These are phyloP conservation scores for Syngnathus typhle DNA, from an alignment of 2,113 vertebrate species.

Conservation along the genomic window DNA sequence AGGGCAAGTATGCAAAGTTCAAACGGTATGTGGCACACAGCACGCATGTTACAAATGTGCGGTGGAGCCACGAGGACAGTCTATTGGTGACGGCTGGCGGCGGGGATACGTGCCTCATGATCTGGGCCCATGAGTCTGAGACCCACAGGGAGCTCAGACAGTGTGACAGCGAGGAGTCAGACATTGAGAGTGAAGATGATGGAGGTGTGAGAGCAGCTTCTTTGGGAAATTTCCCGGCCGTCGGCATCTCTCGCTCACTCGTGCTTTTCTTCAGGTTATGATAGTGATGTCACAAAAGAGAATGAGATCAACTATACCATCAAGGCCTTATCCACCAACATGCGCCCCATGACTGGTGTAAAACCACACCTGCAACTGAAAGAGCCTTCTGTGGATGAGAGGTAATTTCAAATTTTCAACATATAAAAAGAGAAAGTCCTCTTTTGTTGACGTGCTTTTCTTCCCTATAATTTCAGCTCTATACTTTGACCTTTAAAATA, in stretches of 20 bases:
- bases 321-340: conserved; percentile 95
- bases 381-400: conserved; percentile 90
- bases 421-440: conserved; percentile 6
- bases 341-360: conserved; percentile 89
- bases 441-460: conserved; percentile 35
- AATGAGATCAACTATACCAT: conserved; percentile 95
- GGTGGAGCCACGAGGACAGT: conserved; percentile 89
- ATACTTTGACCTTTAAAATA: conserved; percentile 50
- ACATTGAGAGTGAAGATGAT: conserved; percentile 94
- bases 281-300: conserved; percentile 94
- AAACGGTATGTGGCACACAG: conserved; percentile 95
- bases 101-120: conserved; percentile 90
- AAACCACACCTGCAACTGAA: conserved; percentile 96
- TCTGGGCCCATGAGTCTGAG: conserved; percentile 88
- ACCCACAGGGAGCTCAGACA: conserved; percentile 79
- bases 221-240: neutral
- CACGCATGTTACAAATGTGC: conserved; percentile 92
- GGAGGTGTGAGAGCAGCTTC: conserved; percentile 73
- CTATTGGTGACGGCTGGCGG: conserved; percentile 88
- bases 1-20: conserved; percentile 96
- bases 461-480: conserved; percentile 26
- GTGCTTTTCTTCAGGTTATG: conserved; percentile 77
- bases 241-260: neutral
- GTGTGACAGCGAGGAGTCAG: conserved; percentile 95
- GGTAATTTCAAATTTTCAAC: conserved; percentile 68